phyloP scores from a whole-genome alignment of 2,888 invertebrate genomes.

The Dasysyrphus tricinctus region DNA sequence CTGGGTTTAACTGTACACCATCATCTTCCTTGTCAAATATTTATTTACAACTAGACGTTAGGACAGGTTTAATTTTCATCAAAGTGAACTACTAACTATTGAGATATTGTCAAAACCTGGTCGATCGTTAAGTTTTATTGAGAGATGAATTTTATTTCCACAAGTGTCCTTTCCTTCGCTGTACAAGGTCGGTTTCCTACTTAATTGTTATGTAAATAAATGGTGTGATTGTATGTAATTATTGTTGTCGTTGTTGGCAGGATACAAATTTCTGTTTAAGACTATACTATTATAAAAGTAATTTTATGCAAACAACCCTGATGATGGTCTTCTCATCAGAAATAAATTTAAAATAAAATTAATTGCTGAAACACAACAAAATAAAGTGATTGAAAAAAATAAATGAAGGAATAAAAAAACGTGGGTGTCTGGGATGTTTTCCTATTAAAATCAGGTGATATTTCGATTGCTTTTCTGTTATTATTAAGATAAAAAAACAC shows the following conservation, averaged over 20 bases:
- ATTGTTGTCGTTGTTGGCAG: not conserved
- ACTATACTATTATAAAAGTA: not conserved
- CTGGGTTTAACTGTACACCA: not conserved
- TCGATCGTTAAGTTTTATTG: constrained; percentile 5
- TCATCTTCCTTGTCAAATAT: not conserved
- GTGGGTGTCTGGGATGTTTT: too few relatives aligned
- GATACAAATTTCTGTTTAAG: not conserved
- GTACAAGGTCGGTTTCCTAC: not conserved
- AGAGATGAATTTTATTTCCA: constrained; percentile 1
- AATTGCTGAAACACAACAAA: not conserved
- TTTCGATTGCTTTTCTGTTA: too few relatives aligned
- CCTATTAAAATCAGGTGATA: too few relatives aligned
- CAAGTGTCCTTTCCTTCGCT: not conserved
- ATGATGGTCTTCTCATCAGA: not conserved
- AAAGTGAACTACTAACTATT: not conserved
- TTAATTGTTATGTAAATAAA: constrained; percentile 14
- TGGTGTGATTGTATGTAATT: constrained; percentile 5
- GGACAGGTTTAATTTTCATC: not conserved
- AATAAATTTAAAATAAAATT: constrained; percentile 8
- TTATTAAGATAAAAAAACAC: too few relatives aligned
- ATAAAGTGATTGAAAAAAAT: too few relatives aligned
- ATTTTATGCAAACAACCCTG: not conserved
- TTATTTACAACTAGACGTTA: not conserved
- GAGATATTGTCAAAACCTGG: not conserved
- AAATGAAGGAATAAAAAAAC: too few relatives aligned